Conservation (phyloP, 2,888 invertebrate genomes). For the Salticus scenicus region DNA sequence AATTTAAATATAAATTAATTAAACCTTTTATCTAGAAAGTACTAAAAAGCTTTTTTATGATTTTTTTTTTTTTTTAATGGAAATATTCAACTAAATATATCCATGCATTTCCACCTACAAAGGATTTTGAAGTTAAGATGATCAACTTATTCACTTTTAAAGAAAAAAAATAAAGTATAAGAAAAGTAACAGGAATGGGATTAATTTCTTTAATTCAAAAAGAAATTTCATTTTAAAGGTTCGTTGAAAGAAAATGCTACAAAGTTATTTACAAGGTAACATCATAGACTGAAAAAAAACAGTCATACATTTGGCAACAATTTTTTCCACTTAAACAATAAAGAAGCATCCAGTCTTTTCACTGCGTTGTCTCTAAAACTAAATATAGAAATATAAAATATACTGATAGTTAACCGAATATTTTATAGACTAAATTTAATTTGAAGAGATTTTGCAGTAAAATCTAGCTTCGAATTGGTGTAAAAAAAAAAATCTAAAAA, state of each 20-base stretch:
- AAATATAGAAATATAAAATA: neutral
- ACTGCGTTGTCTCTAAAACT: neutral
- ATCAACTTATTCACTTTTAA: no score
- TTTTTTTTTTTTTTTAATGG: no score
- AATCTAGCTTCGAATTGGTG: neutral
- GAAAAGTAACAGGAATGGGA: no score
- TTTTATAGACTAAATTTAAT: neutral
- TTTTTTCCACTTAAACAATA: neutral
- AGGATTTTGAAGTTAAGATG: no score
- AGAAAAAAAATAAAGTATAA: no score
- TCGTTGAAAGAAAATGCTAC: neutral
- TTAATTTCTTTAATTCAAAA: no score
- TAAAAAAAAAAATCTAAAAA: neutral
- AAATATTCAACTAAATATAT: no score
- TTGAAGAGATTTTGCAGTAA: neutral
- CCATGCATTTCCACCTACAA: no score
- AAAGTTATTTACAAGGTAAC: conserved; percentile 47
- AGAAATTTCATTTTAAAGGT: no score
- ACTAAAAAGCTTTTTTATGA: no score
- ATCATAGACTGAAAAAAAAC: conserved; percentile 15
- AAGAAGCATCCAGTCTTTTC: neutral
- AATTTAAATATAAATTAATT: no score
- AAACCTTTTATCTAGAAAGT: no score
- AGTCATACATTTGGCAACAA: conserved; percentile 45
- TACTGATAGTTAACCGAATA: neutral